Base-by-base conservation (phyloP, 2,113 vertebrate species). In the Lepus europaeus region DNA sequence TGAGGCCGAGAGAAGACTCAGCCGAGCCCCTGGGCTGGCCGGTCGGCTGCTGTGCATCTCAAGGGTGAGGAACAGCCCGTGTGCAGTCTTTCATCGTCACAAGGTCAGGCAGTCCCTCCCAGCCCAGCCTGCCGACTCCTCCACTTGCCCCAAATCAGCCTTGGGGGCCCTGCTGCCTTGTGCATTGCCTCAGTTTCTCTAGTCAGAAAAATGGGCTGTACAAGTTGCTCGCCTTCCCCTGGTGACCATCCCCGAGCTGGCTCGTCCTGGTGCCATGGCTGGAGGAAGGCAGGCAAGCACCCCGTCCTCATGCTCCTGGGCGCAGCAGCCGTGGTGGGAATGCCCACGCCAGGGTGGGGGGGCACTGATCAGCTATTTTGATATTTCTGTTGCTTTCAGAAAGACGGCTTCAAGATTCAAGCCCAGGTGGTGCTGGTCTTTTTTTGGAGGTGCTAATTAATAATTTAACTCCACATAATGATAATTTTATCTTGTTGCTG, bases 401-500 rank as follows among this genome's bases (percentile, higher is more conserved):
- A 95, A 96, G 74, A 92, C 76, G 83, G 93, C 90, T 96, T 96
- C 90, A 89, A 96, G 95, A 96, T 89, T 69, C 56, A 69, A 95
- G 94, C 39, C 95, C 97, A 97, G 97, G 96, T 97, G 97, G 97
- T 96, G 92, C 83, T 73, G 91, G 93, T 94, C 97, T 97, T 97
- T 97, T 97, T 97, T 96, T 96, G 90, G 96, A 97, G 97, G 95
- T 95, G 82, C 96, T 97, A 97, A 97, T 97, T 97, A 97, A 97
- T 97, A 97, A 97, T 97, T 97, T 97, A 97, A 95, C 95, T 97
- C 93, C 90, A 95, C 88, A 88, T 95, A 96, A 97, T 95, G 95
- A 97, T 97, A 96, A 97, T 97, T 96, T 95, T 97, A 96, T 97
- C 97, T 97, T 85, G 83, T 96, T 97, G 95, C 92, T 61, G 86